These are phyloP conservation scores for Notolabrus celidotus DNA, from an alignment of 2,797 vertebrate species.

Conservation along the genomic window DNA sequence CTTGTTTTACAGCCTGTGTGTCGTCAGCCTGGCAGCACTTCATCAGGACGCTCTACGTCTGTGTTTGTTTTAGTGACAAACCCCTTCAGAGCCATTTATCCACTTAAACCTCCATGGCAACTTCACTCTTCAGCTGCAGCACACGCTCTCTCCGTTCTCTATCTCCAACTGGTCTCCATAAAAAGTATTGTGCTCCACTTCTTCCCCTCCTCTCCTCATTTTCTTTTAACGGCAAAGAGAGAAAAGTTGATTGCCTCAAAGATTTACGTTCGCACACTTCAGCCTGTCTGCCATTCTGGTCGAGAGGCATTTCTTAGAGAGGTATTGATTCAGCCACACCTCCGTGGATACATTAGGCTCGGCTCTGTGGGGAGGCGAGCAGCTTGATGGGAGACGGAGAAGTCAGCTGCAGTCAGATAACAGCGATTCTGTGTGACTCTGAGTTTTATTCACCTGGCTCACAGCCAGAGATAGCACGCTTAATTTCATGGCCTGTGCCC, in stretches of 20 bases:
- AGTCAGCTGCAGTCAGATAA: slow-evolving; percentile 30
- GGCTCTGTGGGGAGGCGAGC: slow-evolving; percentile 45
- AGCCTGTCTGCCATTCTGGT: slow-evolving; percentile 43
- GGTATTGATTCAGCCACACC: slow-evolving; percentile 76
- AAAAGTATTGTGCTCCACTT: background rate
- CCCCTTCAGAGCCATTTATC: slow-evolving; percentile 47
- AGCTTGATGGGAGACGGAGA: slow-evolving; percentile 31
- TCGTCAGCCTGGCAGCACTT: slow-evolving; percentile 30
- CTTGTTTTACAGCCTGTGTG: slow-evolving; percentile 4
- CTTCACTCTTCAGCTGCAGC: slow-evolving; percentile 15
- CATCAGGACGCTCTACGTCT: slow-evolving; percentile 33
- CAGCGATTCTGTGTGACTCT: slow-evolving; percentile 29
- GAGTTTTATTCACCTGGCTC: slow-evolving; percentile 45
- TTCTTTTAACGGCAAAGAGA: background rate
- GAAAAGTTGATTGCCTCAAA: slow-evolving; percentile 17
- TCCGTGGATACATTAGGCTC: slow-evolving; percentile 65
- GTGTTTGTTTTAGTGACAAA: slow-evolving; percentile 53
- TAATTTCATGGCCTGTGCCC: slow-evolving; percentile 30
- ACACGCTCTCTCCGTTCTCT: background rate
- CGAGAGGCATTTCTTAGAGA: slow-evolving; percentile 58
- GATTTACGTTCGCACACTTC: slow-evolving; percentile 31
- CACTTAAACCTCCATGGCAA: slow-evolving; percentile 46
- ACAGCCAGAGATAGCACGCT: slow-evolving; percentile 5
- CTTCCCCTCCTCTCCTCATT: slow-evolving; percentile 1
- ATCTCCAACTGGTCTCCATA: slow-evolving; percentile 21